phyloP scores from a whole-genome alignment of 2,113 vertebrate genomes.

The Notothenia coriiceps region DNA sequence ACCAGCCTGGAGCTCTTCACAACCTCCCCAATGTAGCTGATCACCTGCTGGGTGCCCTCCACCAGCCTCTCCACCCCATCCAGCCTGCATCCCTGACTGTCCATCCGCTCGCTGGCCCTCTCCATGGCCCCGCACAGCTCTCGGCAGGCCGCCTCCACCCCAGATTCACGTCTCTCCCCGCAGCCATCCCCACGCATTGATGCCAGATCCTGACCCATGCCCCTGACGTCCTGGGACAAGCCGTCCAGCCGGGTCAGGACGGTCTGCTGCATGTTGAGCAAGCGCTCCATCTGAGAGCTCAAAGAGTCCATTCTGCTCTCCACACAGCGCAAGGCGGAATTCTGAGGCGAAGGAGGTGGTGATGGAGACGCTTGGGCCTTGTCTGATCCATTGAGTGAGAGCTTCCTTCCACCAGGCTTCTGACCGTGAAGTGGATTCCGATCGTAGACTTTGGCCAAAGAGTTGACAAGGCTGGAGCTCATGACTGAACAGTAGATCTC shows the following conservation, averaged over 20 bases:
- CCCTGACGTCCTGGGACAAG: conserved; percentile 84
- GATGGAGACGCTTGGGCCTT: conserved; percentile 48
- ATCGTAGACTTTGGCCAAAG: conserved; percentile 87
- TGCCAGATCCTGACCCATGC: conserved; percentile 80
- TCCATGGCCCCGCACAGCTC: conserved; percentile 82
- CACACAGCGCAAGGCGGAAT: conserved; percentile 54
- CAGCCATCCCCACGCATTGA: conserved; percentile 52
- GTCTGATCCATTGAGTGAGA: conserved; percentile 62
- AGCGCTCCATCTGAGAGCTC: conserved; percentile 85
- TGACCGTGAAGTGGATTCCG: conserved; percentile 84
- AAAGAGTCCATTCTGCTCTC: conserved; percentile 86
- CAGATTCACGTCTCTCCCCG: conserved; percentile 30
- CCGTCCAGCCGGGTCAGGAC: conserved; percentile 85
- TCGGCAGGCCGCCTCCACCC: conserved; percentile 72
- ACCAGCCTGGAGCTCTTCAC: conserved; percentile 84
- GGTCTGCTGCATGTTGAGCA: conserved; percentile 85
- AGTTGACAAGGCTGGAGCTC: conserved; percentile 85
- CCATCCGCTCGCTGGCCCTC: conserved; percentile 77
- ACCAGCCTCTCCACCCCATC: conserved; percentile 87
- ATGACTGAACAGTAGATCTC: conserved; percentile 48
- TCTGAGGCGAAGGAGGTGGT: conserved; percentile 29
- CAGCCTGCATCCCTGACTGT: conserved; percentile 85
- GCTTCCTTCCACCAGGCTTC: conserved; percentile 72
- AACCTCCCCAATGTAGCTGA: conserved; percentile 85
- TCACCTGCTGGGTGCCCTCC: conserved; percentile 86